These are phyloP conservation scores for Pterophyllum scalare DNA, from an alignment of 2,113 vertebrate species.

Conservation along the genomic window DNA sequence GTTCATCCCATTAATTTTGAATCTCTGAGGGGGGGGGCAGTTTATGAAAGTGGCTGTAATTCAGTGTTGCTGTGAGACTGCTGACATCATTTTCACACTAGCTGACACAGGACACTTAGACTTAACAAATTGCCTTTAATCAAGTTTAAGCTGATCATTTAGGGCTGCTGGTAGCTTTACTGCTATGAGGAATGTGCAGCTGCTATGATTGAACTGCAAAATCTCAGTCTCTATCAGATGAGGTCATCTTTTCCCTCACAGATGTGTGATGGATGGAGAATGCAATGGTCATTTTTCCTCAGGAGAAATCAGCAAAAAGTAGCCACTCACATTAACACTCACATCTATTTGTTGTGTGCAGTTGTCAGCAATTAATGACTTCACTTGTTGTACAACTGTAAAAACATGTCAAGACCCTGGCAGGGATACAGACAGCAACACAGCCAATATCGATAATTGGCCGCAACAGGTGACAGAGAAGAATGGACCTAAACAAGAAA, in stretches of 20 bases:
- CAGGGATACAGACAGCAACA: conserved; percentile 47
- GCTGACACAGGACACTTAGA: conserved; percentile 1
- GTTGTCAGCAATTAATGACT: conserved; percentile 62
- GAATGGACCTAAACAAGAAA: conserved; percentile 52
- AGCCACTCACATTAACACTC: conserved; percentile 19
- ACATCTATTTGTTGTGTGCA: conserved; percentile 9
- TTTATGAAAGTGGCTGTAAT: not conserved
- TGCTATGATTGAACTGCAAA: conserved; percentile 34
- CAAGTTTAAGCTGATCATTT: conserved; percentile 30
- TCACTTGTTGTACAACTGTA: conserved; percentile 43
- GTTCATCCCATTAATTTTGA: not conserved
- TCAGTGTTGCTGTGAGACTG: not conserved
- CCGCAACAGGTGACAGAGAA: conserved; percentile 71
- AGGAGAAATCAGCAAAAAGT: conserved; percentile 36
- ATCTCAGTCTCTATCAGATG: not conserved
- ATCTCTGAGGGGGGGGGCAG: not conserved
- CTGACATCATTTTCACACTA: not conserved
- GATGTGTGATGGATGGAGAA: conserved; percentile 33
- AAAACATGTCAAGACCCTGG: conserved; percentile 54
- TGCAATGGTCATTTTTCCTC: conserved; percentile 24
- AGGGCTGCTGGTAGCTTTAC: conserved; percentile 10
- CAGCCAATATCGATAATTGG: conserved; percentile 73
- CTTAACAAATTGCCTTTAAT: conserved; percentile 35
- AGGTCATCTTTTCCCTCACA: conserved; percentile 13
- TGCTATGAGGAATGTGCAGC: conserved; percentile 37